A percentile compares a stretch with the other conserved stretches of the same genome.
These are phyloP conservation scores for Drosophila demipolita DNA, from an alignment of 2,888 invertebrate genomes.

Conservation along the genomic window DNA sequence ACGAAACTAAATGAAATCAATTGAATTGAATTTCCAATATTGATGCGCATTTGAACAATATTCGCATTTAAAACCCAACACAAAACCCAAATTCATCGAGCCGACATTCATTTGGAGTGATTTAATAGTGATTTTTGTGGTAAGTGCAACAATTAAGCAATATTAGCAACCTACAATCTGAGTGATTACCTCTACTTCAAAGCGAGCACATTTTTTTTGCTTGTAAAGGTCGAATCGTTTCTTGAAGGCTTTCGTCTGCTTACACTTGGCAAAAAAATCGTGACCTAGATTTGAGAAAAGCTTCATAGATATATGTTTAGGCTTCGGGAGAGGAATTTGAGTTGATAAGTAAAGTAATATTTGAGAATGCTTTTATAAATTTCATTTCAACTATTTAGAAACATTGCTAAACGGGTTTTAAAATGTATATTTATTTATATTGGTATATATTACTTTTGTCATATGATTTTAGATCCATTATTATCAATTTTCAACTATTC, in stretches of 20 bases:
- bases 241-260: background rate
- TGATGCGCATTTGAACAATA: slow-evolving; percentile 27
- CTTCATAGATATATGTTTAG: background rate
- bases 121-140: slow-evolving; percentile 28
- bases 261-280: background rate
- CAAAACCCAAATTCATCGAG: slow-evolving; percentile 8
- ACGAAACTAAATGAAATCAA: slow-evolving; percentile 44
- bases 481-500: background rate
- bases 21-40: slow-evolving; percentile 42
- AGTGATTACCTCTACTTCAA: background rate
- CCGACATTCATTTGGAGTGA: slow-evolving; percentile 2
- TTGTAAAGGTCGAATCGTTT: slow-evolving; percentile 36
- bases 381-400: background rate
- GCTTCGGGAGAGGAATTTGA: background rate
- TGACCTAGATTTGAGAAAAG: background rate
- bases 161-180: slow-evolving; percentile 17
- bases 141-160: slow-evolving; percentile 49
- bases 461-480: background rate
- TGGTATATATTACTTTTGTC: background rate
- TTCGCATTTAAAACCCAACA: slow-evolving; percentile 4
- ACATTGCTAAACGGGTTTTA: background rate
- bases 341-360: background rate
- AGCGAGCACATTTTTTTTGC: slow-evolving; percentile 7
- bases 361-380: background rate
- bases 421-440: background rate